A percentile compares a stretch with the other conserved stretches of the same genome.
Conservation (phyloP, 2,888 invertebrate species). For the Microctonus brassicae region DNA sequence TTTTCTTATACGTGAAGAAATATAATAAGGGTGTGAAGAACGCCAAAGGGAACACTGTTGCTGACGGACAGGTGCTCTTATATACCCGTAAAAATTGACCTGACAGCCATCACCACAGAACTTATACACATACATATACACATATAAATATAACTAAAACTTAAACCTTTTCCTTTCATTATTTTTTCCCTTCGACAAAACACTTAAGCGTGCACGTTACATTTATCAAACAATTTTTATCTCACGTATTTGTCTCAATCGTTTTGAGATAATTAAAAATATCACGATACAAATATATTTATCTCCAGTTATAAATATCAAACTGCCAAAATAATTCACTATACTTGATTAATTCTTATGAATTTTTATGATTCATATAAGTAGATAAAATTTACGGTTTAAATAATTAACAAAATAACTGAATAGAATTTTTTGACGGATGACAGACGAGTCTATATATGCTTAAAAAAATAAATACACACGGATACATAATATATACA, state of each 20-base stretch:
- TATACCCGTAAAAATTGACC: background rate
- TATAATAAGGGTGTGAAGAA: too few species aligned
- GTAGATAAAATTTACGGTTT: background rate
- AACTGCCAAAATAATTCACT: background rate
- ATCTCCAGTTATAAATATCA: background rate
- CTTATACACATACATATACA: too few species aligned
- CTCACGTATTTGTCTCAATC: too few species aligned
- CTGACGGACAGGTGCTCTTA: too few species aligned
- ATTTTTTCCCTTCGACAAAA: background rate
- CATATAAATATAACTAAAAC: too few species aligned
- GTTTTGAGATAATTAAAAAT: background rate
- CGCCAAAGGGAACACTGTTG: too few species aligned
- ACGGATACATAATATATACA: too few species aligned
- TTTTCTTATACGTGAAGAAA: too few species aligned
- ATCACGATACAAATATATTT: too few species aligned
- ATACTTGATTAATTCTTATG: too few species aligned
- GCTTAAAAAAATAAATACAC: too few species aligned
- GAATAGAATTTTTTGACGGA: background rate
- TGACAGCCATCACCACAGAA: background rate
- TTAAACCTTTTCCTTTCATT: background rate
- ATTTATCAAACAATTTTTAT: too few species aligned
- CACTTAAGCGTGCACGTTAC: background rate
- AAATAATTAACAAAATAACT: constrained; percentile 12
- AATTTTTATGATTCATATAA: background rate
- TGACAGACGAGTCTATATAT: constrained; percentile 11